Evolutionary conservation across 2,888 invertebrate species (phyloP).

Genomic region (Polydrusus cervinus): DNA sequence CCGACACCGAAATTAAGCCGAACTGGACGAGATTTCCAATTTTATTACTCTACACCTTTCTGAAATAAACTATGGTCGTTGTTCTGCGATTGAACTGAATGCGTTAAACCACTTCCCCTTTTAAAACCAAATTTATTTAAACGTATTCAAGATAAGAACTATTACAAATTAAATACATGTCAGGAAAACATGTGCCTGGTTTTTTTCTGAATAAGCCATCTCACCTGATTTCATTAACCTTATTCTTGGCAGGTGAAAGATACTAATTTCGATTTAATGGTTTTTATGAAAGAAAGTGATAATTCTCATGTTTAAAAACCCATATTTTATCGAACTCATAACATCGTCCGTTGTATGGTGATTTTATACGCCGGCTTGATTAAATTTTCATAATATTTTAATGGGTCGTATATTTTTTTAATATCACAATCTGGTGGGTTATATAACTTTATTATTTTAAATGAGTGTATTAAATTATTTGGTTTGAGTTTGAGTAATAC

Average conservation of each 20-base stretch:
- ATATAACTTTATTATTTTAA: conserved; percentile 20
- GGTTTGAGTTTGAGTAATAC: background rate
- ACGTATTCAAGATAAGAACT: conserved; percentile 27
- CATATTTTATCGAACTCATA: conserved; percentile 61
- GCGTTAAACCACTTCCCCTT: background rate
- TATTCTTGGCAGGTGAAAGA: conserved; percentile 63
- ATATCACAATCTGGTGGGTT: conserved; percentile 1
- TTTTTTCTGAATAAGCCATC: conserved; percentile 63
- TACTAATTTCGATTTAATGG: conserved; percentile 64
- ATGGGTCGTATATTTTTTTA: conserved; percentile 1
- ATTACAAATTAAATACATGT: conserved; percentile 39
- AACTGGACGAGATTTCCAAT: too few relatives aligned
- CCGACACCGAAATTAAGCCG: too few relatives aligned
- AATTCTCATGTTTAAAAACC: conserved; percentile 65
- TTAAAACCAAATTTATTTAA: background rate
- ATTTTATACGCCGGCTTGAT: background rate
- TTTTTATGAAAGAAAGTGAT: conserved; percentile 63
- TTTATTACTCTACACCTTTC: too few relatives aligned
- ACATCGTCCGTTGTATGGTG: conserved; percentile 5
- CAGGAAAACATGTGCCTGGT: conserved; percentile 62
- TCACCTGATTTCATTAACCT: conserved; percentile 64
- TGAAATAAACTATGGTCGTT: too few relatives aligned
- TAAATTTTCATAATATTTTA: conserved; percentile 15
- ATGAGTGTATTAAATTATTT: background rate
- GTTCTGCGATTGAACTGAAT: too few relatives aligned